A percentile compares a stretch with the other conserved stretches of the same genome.
Conservation (phyloP, 2,113 vertebrate genomes). For the Xiphophorus hellerii region DNA sequence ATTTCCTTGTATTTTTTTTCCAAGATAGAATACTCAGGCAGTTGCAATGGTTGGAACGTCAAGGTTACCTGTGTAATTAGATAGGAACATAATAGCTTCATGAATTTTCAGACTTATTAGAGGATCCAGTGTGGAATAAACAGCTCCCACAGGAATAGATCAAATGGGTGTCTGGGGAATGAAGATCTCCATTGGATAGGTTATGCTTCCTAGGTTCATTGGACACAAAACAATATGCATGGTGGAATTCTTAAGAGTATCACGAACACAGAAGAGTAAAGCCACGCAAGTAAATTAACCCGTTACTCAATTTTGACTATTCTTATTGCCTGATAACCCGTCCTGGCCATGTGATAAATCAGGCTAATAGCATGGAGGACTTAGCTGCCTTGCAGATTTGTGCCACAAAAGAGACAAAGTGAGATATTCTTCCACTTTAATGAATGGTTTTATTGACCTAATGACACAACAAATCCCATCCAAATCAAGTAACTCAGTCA, state of each 20-base stretch:
- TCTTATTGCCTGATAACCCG: neutral
- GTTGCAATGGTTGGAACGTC: conserved; percentile 51
- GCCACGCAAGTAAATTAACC: neutral
- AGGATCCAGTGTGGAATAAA: conserved; percentile 55
- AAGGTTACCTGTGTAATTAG: conserved; percentile 56
- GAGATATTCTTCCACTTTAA: neutral
- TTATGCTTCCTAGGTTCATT: conserved; percentile 50
- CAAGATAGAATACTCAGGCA: conserved; percentile 18
- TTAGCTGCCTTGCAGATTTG: neutral
- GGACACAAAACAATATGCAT: conserved; percentile 43
- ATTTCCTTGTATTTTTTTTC: neutral
- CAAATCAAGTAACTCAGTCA: neutral
- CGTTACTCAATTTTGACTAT: neutral
- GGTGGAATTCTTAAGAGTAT: conserved; percentile 18
- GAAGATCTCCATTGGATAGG: conserved; percentile 46
- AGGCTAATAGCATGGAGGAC: no score
- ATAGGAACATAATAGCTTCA: conserved; percentile 62
- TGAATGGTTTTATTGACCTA: neutral
- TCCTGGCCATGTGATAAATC: neutral
- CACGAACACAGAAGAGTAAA: neutral
- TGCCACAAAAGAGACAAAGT: neutral
- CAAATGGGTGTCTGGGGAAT: conserved; percentile 58
- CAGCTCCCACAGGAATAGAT: conserved; percentile 67
- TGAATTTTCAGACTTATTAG: conserved; percentile 50
- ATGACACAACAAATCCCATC: neutral